Percentiles rank a stretch among this genome's conserved stretches.
These are phyloP conservation scores for Poeciliopsis infans DNA, from an alignment of 2,797 vertebrate genomes.

Conservation along the genomic window DNA sequence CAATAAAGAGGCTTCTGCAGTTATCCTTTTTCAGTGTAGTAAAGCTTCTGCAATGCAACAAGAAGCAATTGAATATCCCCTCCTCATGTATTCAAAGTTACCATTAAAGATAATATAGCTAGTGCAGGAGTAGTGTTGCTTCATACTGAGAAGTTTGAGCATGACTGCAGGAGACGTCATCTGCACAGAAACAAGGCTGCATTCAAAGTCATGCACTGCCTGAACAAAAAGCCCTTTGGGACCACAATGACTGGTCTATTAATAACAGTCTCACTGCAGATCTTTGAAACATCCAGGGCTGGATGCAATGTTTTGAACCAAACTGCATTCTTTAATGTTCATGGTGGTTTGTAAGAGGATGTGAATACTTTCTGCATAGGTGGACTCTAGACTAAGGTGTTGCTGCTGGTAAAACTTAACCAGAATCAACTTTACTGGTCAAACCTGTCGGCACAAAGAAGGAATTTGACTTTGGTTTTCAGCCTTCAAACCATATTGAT, in stretches of 20 bases:
- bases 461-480: background rate
- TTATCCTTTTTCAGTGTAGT: background rate
- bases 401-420: background rate
- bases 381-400: background rate
- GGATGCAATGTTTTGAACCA: constrained; percentile 48
- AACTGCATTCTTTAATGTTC: constrained; percentile 45
- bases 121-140: background rate
- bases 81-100: background rate
- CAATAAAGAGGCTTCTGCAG: constrained; percentile 4
- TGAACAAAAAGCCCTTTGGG: constrained; percentile 39
- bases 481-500: background rate
- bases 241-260: constrained; percentile 21
- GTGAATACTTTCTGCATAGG: constrained; percentile 1
- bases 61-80: background rate
- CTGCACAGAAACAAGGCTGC: constrained; percentile 14
- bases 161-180: background rate
- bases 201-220: constrained; percentile 19
- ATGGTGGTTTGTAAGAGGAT: background rate
- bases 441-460: background rate
- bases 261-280: constrained; percentile 15
- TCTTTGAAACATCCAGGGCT: constrained; percentile 47
- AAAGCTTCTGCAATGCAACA: background rate
- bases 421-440: background rate
- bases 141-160: background rate
- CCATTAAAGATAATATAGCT: background rate